A percentile compares a stretch with the other conserved stretches of the same genome.
These are phyloP conservation scores for Achatina immaculata DNA, from an alignment of 1,140 invertebrate genomes.

Conservation along the genomic window DNA sequence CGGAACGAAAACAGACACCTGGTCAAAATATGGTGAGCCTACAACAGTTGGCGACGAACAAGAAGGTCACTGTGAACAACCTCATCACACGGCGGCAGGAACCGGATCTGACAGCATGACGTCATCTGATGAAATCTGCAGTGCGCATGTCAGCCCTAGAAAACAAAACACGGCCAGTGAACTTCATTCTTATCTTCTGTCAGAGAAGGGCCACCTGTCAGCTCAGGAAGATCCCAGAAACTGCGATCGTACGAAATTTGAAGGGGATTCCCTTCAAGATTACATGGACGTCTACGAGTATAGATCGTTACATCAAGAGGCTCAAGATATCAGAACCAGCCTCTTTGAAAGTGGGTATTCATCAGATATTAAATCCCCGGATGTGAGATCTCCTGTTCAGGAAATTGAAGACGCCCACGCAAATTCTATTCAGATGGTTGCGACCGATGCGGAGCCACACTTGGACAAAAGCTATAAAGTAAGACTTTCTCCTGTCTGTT, in stretches of 20 bases:
- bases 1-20: not conserved
- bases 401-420: constrained; percentile 13
- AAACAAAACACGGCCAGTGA: not conserved
- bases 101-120: not conserved
- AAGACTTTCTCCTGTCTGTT: no score
- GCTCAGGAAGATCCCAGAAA: not conserved
- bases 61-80: not conserved
- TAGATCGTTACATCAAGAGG: not conserved
- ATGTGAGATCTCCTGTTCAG: not conserved
- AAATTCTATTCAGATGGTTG: not conserved
- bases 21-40: not conserved
- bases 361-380: constrained; percentile 31
- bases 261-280: not conserved
- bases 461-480: not conserved
- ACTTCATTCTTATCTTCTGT: not conserved
- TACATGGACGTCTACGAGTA: not conserved
- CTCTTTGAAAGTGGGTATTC: constrained; percentile 34
- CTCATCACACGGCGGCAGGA: not conserved
- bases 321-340: constrained; percentile 21
- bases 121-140: not conserved
- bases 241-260: not conserved
- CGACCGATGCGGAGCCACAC: not conserved
- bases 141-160: not conserved
- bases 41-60: not conserved
- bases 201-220: not conserved